Conservation (phyloP, 2,888 invertebrate genomes). For the Acronicta psi region DNA sequence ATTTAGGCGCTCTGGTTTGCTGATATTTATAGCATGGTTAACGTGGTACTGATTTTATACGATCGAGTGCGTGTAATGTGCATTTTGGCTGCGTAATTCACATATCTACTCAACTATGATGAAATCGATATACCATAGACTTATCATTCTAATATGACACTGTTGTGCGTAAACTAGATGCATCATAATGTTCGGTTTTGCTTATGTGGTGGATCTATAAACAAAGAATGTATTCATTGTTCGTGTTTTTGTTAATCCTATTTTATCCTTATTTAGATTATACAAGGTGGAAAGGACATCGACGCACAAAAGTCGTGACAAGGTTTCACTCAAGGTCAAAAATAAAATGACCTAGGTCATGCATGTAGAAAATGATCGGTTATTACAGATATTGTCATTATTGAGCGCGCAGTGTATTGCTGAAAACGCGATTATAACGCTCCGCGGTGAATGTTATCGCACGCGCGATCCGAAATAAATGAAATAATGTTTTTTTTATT, state of each 20-base stretch:
- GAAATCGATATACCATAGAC: slow-evolving; percentile 23
- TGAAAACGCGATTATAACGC: too few species aligned
- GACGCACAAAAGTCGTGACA: too few species aligned
- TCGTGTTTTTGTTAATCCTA: not conserved
- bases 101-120: slow-evolving; percentile 19
- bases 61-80: slow-evolving; percentile 68
- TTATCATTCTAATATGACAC: slow-evolving; percentile 10
- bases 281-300: too few species aligned
- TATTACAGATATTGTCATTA: too few species aligned
- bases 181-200: not conserved
- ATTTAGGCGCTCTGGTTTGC: slow-evolving; percentile 73
- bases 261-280: not conserved
- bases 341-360: too few species aligned
- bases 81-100: slow-evolving; percentile 58
- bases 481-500: too few species aligned
- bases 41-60: slow-evolving; percentile 74
- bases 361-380: too few species aligned
- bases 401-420: too few species aligned
- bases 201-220: not conserved
- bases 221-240: not conserved
- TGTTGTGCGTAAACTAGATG: slow-evolving; percentile 7
- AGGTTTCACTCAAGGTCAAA: too few species aligned
- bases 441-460: too few species aligned
- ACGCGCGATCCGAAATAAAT: too few species aligned
- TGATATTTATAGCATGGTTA: slow-evolving; percentile 80